Conservation (phyloP, 1,140 invertebrate species). For the Lasioglossum baleicum region DNA sequence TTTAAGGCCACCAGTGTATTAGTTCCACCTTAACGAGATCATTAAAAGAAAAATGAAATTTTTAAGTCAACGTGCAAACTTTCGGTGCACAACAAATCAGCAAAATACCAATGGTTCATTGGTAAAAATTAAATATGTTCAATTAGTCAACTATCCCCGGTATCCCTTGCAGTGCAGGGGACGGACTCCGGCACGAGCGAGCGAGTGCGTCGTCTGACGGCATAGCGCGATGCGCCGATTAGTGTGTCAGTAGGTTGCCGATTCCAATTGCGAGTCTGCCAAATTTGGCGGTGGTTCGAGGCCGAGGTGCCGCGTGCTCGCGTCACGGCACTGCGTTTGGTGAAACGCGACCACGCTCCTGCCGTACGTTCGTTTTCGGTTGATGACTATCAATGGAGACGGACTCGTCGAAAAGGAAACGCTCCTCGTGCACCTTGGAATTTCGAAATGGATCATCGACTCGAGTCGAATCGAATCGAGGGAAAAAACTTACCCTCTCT, state of each 20-base stretch:
- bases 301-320: constrained; percentile 38
- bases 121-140: too few relatives aligned
- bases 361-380: not conserved
- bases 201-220: constrained; percentile 55
- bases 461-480: too few relatives aligned
- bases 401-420: not conserved
- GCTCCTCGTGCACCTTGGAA: not conserved
- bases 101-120: too few relatives aligned
- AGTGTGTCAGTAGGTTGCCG: constrained; percentile 77
- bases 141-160: too few relatives aligned
- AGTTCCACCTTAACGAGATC: too few relatives aligned
- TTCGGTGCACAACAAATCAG: too few relatives aligned
- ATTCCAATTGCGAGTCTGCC: constrained; percentile 67
- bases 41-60: too few relatives aligned
- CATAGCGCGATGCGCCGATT: constrained; percentile 54
- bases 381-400: not conserved
- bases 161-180: too few relatives aligned
- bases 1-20: too few relatives aligned
- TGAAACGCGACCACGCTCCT: not conserved
- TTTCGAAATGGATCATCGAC: not conserved
- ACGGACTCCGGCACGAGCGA: not conserved
- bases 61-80: too few relatives aligned
- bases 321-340: constrained; percentile 43
- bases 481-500: too few relatives aligned
- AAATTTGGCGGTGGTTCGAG: constrained; percentile 69